Base-by-base conservation (phyloP, 23 tunicate species). In the Corella eumyota region DNA sequence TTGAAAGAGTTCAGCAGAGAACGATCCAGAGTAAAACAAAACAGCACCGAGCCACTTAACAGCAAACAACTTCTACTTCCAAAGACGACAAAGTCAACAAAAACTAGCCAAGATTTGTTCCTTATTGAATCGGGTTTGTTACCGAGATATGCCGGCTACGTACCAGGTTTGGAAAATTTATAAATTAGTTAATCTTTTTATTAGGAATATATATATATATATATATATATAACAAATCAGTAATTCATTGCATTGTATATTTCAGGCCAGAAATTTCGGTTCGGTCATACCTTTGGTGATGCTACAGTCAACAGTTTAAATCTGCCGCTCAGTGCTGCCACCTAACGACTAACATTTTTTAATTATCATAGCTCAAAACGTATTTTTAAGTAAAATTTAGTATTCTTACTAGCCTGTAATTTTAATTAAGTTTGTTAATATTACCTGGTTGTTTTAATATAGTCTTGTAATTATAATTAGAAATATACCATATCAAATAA, bases 181-280 rank as follows among this genome's bases (percentile, higher is more conserved):
- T 34, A 2, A 63, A 11, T 23, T 36, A 6, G 19, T 38, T 25
- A 5, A 40, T n/a, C n/a, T n/a, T n/a, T n/a, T n/a, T n/a, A n/a
- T n/a, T n/a, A n/a, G n/a, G n/a, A n/a, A n/a, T n/a, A n/a, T n/a
- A n/a, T n/a, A n/a, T n/a, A n/a, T n/a, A n/a, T n/a, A n/a, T n/a
- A n/a, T n/a, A n/a, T n/a, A n/a, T n/a, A n/a, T n/a, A n/a, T n/a
- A n/a, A n/a, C n/a, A n/a, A n/a, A n/a, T n/a, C n/a, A n/a, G n/a
- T n/a, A 25, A 19, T 44, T 38, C 40, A 63, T 19, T 17, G 24
- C 24, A 17, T 25, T 0, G 7, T 55, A 5, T 35, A 28, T 70
- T 69, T 60, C 76, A 82, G 92, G 92, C 4, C 92, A 82, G 71
- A 82, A 82, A 47, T 82, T 74, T 58, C 80, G 92, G 3, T 82